These are phyloP conservation scores for Esox niger DNA, from an alignment of 2,113 vertebrate genomes.

Conservation along the genomic window DNA sequence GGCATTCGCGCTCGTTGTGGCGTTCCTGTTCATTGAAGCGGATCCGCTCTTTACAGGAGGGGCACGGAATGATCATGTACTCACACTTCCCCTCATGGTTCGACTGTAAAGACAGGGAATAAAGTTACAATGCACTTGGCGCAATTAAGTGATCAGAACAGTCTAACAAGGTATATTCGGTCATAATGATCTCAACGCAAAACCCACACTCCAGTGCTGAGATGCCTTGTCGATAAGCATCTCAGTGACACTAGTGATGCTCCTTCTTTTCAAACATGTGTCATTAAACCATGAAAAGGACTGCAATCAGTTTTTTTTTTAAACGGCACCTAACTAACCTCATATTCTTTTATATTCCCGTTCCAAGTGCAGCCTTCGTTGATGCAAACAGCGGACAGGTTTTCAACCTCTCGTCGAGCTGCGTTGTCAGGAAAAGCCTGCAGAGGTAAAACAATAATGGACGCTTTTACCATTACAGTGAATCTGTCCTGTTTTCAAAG, in stretches of 20 bases:
- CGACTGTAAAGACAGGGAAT: slow-evolving; percentile 43
- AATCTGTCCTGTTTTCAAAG: neutral
- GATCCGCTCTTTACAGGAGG: slow-evolving; percentile 72
- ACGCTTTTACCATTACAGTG: slow-evolving; percentile 5
- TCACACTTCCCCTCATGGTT: slow-evolving; percentile 77
- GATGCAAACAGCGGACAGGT: slow-evolving; percentile 83
- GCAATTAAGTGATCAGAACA: slow-evolving; percentile 9
- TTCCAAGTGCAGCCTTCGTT: slow-evolving; percentile 86
- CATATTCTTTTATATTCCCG: slow-evolving; percentile 90
- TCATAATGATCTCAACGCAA: neutral
- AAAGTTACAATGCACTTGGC: neutral
- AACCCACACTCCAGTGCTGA: neutral
- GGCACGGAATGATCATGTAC: slow-evolving; percentile 74
- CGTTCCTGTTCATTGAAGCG: slow-evolving; percentile 77
- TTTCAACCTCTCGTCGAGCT: slow-evolving; percentile 91
- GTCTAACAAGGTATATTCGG: neutral
- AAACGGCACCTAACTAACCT: slow-evolving; percentile 70
- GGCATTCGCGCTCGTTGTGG: slow-evolving; percentile 80
- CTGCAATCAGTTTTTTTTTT: neutral
- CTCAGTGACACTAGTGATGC: neutral
- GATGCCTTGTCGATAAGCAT: neutral
- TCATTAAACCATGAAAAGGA: neutral
- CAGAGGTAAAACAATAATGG: slow-evolving; percentile 5
- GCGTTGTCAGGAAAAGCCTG: slow-evolving; percentile 97
- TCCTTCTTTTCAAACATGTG: neutral